Percentiles rank a stretch among this genome's conserved stretches.
phyloP scores from a whole-genome alignment of 2,888 invertebrate genomes.

The Marronus borbonicus region DNA sequence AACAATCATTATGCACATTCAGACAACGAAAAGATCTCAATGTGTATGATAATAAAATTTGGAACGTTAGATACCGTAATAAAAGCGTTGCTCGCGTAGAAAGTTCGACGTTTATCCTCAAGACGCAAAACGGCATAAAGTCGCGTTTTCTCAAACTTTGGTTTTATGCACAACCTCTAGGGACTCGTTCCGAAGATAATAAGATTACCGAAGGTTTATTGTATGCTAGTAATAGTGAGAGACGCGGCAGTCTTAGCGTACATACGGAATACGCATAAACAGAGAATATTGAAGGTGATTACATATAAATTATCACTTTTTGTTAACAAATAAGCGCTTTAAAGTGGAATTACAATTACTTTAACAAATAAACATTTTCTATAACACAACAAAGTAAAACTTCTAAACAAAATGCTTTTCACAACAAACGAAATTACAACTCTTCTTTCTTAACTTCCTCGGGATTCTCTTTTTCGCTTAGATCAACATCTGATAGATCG shows the following conservation, averaged over 20 bases:
- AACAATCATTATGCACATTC: conserved; percentile 35
- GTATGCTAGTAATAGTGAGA: conserved; percentile 27
- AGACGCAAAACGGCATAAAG: conserved; percentile 45
- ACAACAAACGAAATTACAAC: no score
- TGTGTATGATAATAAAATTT: conserved; percentile 43
- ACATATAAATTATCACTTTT: background rate
- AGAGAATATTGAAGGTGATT: background rate
- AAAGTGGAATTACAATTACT: no score
- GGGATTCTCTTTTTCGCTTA: background rate
- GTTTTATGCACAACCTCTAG: conserved; percentile 46
- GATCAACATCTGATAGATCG: conserved; percentile 23
- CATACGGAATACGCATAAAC: conserved; percentile 31
- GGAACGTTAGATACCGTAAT: conserved; percentile 33
- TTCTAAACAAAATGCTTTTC: no score
- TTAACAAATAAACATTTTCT: no score
- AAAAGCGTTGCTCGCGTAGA: conserved; percentile 39
- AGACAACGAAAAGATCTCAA: conserved; percentile 40
- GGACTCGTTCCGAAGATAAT: conserved; percentile 47
- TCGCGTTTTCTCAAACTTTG: conserved; percentile 48
- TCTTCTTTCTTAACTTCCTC: background rate
- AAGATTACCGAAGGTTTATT: conserved; percentile 46
- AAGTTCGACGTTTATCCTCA: conserved; percentile 44
- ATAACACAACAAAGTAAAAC: no score
- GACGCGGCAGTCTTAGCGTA: conserved; percentile 15
- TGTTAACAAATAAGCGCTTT: background rate